Base-by-base conservation (phyloP, 2,797 vertebrate genomes). In the Sorex maritimensis region DNA sequence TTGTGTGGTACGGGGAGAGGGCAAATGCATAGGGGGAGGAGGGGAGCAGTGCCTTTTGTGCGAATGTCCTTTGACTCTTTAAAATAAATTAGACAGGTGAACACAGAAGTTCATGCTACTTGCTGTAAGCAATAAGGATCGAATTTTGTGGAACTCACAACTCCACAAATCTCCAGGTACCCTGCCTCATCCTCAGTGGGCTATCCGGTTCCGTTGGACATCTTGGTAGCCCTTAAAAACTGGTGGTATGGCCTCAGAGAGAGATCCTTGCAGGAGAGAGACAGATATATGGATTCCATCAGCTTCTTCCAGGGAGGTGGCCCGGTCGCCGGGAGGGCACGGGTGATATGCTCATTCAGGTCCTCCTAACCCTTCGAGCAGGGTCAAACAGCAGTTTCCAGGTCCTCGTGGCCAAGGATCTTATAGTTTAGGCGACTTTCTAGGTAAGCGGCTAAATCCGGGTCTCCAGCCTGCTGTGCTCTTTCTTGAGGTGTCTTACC, bases 341-440 rank as follows among this genome's bases (percentile, higher is more conserved):
- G 84, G 91, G 94, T 91, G 92, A 85, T 94, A 88, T 46, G 92
- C 97, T 88, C 28, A 44, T 93, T 91, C 88, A 92, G 72, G 82
- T 97, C 80, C 38, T 96, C 92, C 96, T 71, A 0, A 3, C 86
- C 77, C 0, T 0, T 84, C 90, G 95, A 93, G 90, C 93, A 88
- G 67, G 28, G 89, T 99, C 99, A 99, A 94, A 99, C 99, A 38
- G 99, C 99, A 1, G 99, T 99, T 98, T 99, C 99, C 97, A 99
- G 97, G 97, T 99, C 99, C 92, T 99, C 99, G 0, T 98, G 98
- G 73, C 98, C 95, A 94, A 98, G 80, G 41, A 98, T 94, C 61
- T 98, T 98, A 81, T 98, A 97, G 88, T 98, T 98, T 52, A 98
- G 98, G 81, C 97, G 98, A 95, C 97, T 97, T 94, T 98, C 99